Base-by-base conservation (phyloP, 2,113 vertebrate species). In the Baryphthengus martii region DNA sequence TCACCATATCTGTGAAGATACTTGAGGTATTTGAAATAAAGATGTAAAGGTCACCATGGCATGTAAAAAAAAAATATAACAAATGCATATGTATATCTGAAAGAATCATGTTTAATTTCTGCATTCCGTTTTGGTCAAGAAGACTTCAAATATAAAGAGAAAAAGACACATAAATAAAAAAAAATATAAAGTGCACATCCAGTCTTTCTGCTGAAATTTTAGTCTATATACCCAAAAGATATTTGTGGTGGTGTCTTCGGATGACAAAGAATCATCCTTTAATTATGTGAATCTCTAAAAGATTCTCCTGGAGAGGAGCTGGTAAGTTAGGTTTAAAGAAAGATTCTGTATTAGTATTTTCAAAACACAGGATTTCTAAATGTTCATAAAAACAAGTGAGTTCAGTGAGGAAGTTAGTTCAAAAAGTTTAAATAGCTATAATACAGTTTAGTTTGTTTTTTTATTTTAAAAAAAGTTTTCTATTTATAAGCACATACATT, bases 401-500 rank as follows among this genome's bases (percentile, higher is more conserved):
- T 56, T 90, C 21, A 79, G 37, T 35, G 26, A 61, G 21, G 18
- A 12, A 53, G 23, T 18, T 35, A 66, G 17, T 40, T 85, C 25
- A 80, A 88, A 90, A 53, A 40, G 2, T 11, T 16, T 26, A 56
- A 85, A 42, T 7, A 42, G 4, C 5, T 67, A 20, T 8, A 65
- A 44, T 9, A 17, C 1, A 10, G 2, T 21, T 70, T 29, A 6
- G 5, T 25, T 50, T 21, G 21, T n/a, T 39, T 21, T 33, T 33
- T 59, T 29, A 28, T 24, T 40, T 47, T 79, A 63, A 58, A 8
- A 28, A 3, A 2, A 17, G 6, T 26, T 63, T 75, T 39, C 9
- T 11, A 1, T 25, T 3, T 19, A 42, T 55, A 63, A 67, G 18
- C 14, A 71, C 13, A 65, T 26, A 11, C 0, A 29, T 3, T 18